These are phyloP conservation scores for Leptinotarsa defecta DNA, from an alignment of 1,140 invertebrate genomes.

Conservation along the genomic window DNA sequence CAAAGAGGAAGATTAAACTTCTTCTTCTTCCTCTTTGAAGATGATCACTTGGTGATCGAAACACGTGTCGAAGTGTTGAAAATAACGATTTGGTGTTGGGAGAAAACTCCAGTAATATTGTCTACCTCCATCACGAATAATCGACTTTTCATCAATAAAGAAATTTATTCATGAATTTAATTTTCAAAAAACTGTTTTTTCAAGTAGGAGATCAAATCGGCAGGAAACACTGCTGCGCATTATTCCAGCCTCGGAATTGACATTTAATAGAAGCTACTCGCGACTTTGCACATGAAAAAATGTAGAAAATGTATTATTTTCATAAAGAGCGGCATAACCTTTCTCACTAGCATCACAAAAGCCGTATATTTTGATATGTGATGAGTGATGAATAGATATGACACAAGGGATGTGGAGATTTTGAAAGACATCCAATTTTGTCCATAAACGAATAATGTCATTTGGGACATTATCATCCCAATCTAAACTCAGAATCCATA, in stretches of 20 bases:
- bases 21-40: too few species aligned
- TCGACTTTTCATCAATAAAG: neutral
- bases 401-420: neutral
- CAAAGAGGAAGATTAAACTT: too few species aligned
- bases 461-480: neutral
- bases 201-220: neutral
- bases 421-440: neutral
- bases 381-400: neutral
- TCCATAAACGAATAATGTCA: neutral
- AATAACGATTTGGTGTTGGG: too few species aligned
- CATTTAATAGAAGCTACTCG: neutral
- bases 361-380: neutral
- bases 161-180: too few species aligned
- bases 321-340: neutral
- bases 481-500: neutral
- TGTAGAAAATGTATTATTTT: neutral
- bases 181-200: neutral
- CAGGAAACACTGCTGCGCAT: neutral
- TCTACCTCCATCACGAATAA: too few species aligned
- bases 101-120: too few species aligned
- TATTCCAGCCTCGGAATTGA: neutral
- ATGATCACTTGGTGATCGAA: too few species aligned
- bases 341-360: neutral
- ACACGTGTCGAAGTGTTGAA: too few species aligned
- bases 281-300: neutral